Evolutionary conservation across 2,113 vertebrate species (phyloP).

Genomic region (Spilogale gracilis): DNA sequence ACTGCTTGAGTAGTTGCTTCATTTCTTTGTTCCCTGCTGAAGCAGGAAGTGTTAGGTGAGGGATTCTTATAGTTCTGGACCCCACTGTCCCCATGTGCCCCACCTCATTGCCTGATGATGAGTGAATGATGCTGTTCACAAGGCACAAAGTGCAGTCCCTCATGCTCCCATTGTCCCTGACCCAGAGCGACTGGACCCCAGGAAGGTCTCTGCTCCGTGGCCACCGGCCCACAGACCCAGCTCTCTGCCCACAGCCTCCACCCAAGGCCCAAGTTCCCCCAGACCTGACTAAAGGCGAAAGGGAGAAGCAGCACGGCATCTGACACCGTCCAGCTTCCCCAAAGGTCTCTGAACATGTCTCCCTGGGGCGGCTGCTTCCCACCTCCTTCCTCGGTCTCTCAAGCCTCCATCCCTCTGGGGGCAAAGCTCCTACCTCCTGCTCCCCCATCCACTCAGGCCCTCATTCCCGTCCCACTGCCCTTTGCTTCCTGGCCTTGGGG

Average conservation of each 20-base stretch:
- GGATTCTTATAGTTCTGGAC: background rate
- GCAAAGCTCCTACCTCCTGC: background rate
- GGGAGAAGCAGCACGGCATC: background rate
- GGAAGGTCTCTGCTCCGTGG: background rate
- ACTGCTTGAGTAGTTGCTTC: background rate
- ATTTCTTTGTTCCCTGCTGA: background rate
- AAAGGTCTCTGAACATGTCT: background rate
- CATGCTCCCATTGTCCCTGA: background rate
- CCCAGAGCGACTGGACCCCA: background rate
- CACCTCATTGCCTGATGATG: no score
- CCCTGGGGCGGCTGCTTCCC: background rate
- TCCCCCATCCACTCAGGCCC: no score
- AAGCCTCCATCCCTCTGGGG: background rate
- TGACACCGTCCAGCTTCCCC: background rate
- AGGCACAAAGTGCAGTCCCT: background rate
- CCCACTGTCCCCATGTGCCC: rapidly evolving
- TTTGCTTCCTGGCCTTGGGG: no score
- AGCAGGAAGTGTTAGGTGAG: no score
- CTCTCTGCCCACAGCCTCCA: background rate
- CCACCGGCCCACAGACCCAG: background rate
- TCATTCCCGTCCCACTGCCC: background rate
- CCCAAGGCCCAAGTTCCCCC: background rate
- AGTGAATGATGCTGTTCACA: background rate
- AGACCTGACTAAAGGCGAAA: no score
- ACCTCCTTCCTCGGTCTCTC: background rate